phyloP scores from a whole-genome alignment of 1,140 invertebrate species.

The Bombus confusus region DNA sequence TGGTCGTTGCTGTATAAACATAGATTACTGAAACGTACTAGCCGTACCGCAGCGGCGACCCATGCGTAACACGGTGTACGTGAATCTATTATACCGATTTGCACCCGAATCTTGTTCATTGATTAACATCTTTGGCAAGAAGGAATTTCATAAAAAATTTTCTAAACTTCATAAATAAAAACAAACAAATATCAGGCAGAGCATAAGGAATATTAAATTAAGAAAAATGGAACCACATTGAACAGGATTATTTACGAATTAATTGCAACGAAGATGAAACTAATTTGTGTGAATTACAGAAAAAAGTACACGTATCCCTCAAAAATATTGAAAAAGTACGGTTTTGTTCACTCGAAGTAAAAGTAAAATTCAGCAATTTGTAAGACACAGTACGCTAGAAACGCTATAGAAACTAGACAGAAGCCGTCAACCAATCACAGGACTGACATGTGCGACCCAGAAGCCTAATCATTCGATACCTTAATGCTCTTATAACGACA shows the following conservation, averaged over 20 bases:
- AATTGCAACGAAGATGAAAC: neutral
- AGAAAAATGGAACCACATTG: too few relatives aligned
- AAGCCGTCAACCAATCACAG: neutral
- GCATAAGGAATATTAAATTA: too few relatives aligned
- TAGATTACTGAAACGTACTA: conserved; percentile 11
- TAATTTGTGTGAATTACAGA: neutral
- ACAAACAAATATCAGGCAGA: too few relatives aligned
- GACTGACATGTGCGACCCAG: too few relatives aligned
- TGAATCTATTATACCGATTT: neutral
- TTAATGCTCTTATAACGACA: neutral
- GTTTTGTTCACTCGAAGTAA: neutral
- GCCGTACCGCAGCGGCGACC: neutral
- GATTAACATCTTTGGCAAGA: neutral
- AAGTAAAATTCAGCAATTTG: neutral
- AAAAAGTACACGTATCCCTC: too few relatives aligned
- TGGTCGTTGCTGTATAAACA: conserved; percentile 12
- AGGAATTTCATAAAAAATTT: neutral
- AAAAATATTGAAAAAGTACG: neutral
- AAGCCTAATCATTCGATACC: neutral
- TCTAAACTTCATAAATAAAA: too few relatives aligned
- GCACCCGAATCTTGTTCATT: neutral
- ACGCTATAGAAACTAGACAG: neutral
- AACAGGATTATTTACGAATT: too few relatives aligned
- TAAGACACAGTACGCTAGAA: neutral
- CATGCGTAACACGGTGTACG: neutral